Evolutionary conservation across 1,140 invertebrate genomes (phyloP).

Genomic region (Drosophila pruinosa): DNA sequence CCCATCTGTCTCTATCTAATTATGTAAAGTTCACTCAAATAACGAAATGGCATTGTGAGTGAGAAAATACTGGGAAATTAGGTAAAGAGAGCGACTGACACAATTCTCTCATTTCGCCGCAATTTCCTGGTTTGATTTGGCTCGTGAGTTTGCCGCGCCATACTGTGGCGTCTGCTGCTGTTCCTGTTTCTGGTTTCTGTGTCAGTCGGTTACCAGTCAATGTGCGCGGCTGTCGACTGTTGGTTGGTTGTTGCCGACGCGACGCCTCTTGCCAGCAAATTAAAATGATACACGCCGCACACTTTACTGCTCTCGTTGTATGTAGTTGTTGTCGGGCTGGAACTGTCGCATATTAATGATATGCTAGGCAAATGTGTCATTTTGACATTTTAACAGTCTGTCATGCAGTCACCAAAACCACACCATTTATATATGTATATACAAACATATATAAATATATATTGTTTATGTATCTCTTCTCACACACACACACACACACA

Average conservation of each 20-base stretch:
- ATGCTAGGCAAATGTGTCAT: conserved; percentile 81
- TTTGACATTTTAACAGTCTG: conserved; percentile 81
- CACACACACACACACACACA: neutral
- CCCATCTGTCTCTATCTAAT: neutral
- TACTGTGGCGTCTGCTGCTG: conserved; percentile 22
- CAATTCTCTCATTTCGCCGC: conserved; percentile 25
- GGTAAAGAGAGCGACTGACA: conserved; percentile 21
- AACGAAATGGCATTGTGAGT: conserved; percentile 13
- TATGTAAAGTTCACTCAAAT: conserved; percentile 21
- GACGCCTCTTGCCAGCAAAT: conserved; percentile 47
- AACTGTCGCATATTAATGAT: conserved; percentile 79
- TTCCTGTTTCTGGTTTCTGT: conserved; percentile 59
- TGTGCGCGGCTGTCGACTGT: conserved; percentile 44
- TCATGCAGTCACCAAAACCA: conserved; percentile 77
- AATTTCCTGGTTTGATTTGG: conserved; percentile 28
- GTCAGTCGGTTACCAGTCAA: conserved; percentile 79
- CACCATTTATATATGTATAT: conserved; percentile 75
- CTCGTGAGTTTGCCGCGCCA: conserved; percentile 2
- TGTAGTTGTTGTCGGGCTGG: conserved; percentile 10
- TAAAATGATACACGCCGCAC: conserved; percentile 54
- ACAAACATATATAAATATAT: conserved; percentile 37
- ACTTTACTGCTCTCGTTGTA: conserved; percentile 12
- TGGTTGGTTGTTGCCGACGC: conserved; percentile 14
- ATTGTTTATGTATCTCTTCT: neutral
- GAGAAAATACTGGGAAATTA: conserved; percentile 62